phyloP scores from a whole-genome alignment of 2,888 invertebrate genomes.

The Branchipolynoe longqiensis region DNA sequence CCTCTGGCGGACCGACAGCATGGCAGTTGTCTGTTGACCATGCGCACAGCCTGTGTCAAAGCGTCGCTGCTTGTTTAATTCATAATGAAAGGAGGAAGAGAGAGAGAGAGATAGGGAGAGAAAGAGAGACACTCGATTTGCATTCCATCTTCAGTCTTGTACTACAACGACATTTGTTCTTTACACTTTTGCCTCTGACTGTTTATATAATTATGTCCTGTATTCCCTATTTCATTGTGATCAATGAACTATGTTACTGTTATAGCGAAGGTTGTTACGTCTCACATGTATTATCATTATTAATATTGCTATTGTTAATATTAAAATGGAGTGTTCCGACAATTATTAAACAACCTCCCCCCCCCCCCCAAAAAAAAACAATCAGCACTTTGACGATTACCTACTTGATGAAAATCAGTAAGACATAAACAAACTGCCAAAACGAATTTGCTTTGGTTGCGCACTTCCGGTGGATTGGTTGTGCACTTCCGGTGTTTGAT shows the following conservation, averaged over 20 bases:
- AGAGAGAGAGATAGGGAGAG: too few species aligned
- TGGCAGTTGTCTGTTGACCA: slow-evolving; percentile 57
- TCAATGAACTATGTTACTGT: not conserved
- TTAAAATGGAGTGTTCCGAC: too few species aligned
- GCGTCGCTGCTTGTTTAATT: too few species aligned
- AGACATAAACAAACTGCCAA: too few species aligned
- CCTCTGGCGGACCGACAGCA: slow-evolving; percentile 6
- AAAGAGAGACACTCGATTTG: slow-evolving; percentile 38
- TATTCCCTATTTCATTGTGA: slow-evolving; percentile 1
- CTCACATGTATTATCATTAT: not conserved
- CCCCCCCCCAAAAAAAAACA: too few species aligned
- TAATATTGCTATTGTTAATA: slow-evolving; percentile 30
- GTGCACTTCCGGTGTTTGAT: too few species aligned
- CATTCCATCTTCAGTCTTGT: slow-evolving; percentile 47
- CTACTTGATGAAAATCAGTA: slow-evolving; percentile 41
- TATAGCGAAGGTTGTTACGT: not conserved
- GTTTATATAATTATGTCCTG: slow-evolving; percentile 3
- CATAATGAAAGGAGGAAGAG: too few species aligned
- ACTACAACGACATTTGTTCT: slow-evolving; percentile 4
- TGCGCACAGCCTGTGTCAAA: too few species aligned
- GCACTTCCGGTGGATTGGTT: too few species aligned
- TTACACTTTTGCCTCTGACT: slow-evolving; percentile 3
- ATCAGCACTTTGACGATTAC: slow-evolving; percentile 21
- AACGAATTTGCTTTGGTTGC: too few species aligned
- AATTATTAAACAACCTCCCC: too few species aligned